Evolutionary conservation across 1,140 invertebrate species (phyloP), one percentile per base, ranked within the genome.

Genomic region (Eriosoma lanigerum): DNA sequence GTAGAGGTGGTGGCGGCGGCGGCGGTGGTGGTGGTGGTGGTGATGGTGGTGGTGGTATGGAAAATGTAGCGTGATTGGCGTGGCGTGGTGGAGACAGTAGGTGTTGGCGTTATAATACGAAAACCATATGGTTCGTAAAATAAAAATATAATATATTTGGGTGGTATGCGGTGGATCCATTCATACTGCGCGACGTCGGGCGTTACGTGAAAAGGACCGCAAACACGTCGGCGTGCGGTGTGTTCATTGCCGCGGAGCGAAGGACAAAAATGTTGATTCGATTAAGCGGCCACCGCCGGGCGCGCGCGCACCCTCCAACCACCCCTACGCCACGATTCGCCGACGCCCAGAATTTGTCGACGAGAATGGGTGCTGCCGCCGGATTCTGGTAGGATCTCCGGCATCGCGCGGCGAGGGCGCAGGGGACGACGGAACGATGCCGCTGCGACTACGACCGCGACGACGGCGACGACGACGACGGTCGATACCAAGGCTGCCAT

Each of bases 211-310:
- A 60, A 62, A 78, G 38, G 56, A 78, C 75, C 54, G 38, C 75
- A 78, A 78, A 78, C 56, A 60, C 75, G 56, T 3, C 8, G 32
- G 32, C 8, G 32, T 38, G 32, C 8, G 32, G 21, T 13, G 54
- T 26, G 73, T 76, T 76, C 54, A n/a, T 46, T 46, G n/a, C 32
- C 72, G 32, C 72, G 32, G 19, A 24, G 56, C 32, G 32, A 44
- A 78, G 52, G 73, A 78, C 38, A 62, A 46, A 78, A 78, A 78
- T 60, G 75, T 78, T 78, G 75, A 78, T 78, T 60, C 75, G 75
- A 78, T 78, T 78, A 78, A 78, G 38, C 75, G 24, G 75, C 54
- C 29, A n/a, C 52, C 50, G 38, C 5, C 3, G 38, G 32, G 4
- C n/a, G 4, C 4, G n/a, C 5, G 38, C 38, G 38, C 46, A 68